These are phyloP conservation scores for Caloenas nicobarica DNA, from an alignment of 2,113 vertebrate genomes.

Conservation along the genomic window DNA sequence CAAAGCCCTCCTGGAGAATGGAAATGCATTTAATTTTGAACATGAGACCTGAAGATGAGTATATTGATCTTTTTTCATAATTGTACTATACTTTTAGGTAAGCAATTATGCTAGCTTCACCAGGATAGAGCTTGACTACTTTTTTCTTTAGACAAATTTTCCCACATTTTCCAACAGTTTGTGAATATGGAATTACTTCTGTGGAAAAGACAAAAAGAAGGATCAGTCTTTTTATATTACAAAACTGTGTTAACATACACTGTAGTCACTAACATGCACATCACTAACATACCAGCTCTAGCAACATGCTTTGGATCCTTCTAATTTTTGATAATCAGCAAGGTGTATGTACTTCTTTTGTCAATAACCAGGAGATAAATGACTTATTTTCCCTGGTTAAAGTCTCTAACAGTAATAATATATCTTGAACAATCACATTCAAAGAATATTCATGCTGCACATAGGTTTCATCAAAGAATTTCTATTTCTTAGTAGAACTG, in stretches of 20 bases:
- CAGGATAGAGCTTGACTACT: neutral
- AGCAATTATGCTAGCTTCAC: neutral
- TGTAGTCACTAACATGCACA: neutral
- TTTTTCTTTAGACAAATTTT: neutral
- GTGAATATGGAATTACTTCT: neutral
- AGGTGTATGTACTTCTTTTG: neutral
- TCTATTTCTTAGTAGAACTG: neutral
- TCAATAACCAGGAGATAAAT: neutral
- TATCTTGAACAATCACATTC: neutral
- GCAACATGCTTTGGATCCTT: neutral
- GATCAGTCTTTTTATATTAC: neutral
- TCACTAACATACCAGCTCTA: neutral
- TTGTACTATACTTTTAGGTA: neutral
- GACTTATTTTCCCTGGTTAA: neutral
- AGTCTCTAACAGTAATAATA: neutral
- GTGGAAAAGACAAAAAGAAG: neutral
- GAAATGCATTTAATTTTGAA: neutral
- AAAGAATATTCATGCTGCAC: neutral
- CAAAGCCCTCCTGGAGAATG: neutral
- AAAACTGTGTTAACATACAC: neutral
- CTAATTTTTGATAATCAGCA: neutral
- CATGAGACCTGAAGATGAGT: neutral
- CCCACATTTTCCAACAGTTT: neutral
- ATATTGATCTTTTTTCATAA: neutral
- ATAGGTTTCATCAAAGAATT: neutral